Conservation (phyloP, 2,888 invertebrate genomes). For the Dryomyza anilis region DNA sequence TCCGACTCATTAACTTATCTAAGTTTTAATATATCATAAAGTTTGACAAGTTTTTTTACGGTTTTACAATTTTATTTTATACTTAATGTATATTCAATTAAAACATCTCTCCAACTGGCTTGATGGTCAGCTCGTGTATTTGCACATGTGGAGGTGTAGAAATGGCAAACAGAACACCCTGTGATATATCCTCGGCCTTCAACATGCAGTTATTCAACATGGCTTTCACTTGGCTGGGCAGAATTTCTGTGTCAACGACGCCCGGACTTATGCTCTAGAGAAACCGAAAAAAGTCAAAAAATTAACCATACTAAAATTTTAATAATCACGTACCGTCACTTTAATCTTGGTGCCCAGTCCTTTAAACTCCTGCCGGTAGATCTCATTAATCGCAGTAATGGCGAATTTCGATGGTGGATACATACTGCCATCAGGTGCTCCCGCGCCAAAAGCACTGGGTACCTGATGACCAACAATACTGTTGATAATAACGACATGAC, state of each 20-base stretch:
- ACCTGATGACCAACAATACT: constrained; percentile 55
- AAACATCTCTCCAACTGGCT: constrained; percentile 47
- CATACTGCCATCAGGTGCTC: constrained; percentile 43
- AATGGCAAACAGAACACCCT: constrained; percentile 28
- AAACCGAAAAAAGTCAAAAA: constrained; percentile 19
- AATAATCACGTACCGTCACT: constrained; percentile 51
- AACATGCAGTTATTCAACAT: constrained; percentile 36
- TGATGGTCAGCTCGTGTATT: constrained; percentile 42
- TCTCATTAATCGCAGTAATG: constrained; percentile 55
- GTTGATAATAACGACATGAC: constrained; percentile 63
- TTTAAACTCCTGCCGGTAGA: constrained; percentile 55
- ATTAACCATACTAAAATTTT: background rate
- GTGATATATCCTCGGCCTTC: constrained; percentile 37
- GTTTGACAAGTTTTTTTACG: too few relatives aligned
- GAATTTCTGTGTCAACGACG: constrained; percentile 49
- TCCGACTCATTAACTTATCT: too few relatives aligned
- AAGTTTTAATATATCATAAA: too few relatives aligned
- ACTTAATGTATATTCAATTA: constrained; percentile 20
- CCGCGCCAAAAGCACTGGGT: constrained; percentile 24
- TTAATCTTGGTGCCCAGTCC: constrained; percentile 54
- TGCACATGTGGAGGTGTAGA: constrained; percentile 35
- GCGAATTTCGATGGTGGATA: constrained; percentile 56
- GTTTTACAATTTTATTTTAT: too few relatives aligned
- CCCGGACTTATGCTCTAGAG: constrained; percentile 40
- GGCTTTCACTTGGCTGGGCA: constrained; percentile 35